Base-by-base conservation (phyloP, 2,113 vertebrate species). In the Cranoglanis bouderius region DNA sequence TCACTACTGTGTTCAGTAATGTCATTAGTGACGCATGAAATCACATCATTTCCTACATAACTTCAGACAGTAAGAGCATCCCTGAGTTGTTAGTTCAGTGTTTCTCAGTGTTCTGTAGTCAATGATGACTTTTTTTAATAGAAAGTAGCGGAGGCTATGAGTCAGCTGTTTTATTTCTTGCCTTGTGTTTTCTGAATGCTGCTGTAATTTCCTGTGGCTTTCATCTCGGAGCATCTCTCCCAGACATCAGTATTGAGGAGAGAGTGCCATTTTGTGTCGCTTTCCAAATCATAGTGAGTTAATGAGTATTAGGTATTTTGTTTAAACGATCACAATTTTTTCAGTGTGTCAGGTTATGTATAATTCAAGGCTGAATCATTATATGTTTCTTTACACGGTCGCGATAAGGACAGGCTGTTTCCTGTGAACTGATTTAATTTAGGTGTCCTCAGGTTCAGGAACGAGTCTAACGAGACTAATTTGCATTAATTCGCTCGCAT, bases 161-260 rank as follows among this genome's bases (percentile, higher is more conserved):
- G 38, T 57, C 2, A 57, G 70, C 35, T 19, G 35, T 21, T 21
- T n/a, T 51, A 35, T 65, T 32, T 65, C 24, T 7, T 49, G 51
- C 26, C 26, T 29, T 0, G 1, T 77, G 78, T 19, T 77, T 77
- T 35, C 40, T 65, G n/a, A 63, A 53, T 80, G 72, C 38, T 21
- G n/a, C 84, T 38, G n/a, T 53, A 82, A 90, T 90, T 63, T 90
- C 89, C 89, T 87, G 74, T 81, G 29, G 4, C 49, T 87, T 43
- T 49, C 19, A 63, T 35, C 35, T 32, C 26, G 13, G 40, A 51
- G 35, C 43, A 90, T 88, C 51, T 88, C 82, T n/a, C 13, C 38
- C 40, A 90, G 89, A 85, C 86, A 75, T 90, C 83, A 75, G 72
- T n/a, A 14, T 87, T 26, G n/a, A 61, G 16, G 9, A 63, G 32